Base-by-base conservation (phyloP, 2,888 invertebrate species). In the Cataglyphis rosenhaueri region DNA sequence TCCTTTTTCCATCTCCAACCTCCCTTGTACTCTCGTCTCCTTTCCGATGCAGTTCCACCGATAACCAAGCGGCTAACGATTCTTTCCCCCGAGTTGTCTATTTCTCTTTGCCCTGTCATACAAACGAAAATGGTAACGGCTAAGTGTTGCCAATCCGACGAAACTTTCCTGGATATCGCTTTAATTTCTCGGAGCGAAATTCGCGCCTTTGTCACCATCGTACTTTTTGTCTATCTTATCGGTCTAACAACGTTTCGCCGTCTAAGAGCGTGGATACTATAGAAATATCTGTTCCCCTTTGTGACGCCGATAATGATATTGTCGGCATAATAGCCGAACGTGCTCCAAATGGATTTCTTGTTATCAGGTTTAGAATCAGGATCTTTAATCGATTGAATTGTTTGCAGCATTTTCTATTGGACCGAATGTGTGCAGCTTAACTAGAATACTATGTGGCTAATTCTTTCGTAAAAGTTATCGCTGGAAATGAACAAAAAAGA, bases 51-150 rank as follows among this genome's bases (percentile, higher is more conserved):
- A 52, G 52, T 68, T 70, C 61, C 25, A 38, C 87, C 82, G 88
- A 88, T 90, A 90, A 87, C 85, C 87, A 66, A 83, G 71, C 79
- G 44, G 70, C 85, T 90, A 90, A 90, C 90, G 90, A 88, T 88
- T 83, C 71, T 84, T 82, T 82, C 65, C 9, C 71, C 4, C 59
- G 44, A 41, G 71, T 79, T 71, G 32, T 41, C 41, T 59, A 70
- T 18, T 59, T 71, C 86, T 82, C 71, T 62, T 62, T 48, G 61
- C n/a, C 59, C n/a, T 61, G 61, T 44, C 73, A 55, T 32, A 52
- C 71, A 48, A 65, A 61, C 35, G 57, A 61, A 66, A 73, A 70
- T 79, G 79, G 68, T 81, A 85, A 86, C 73, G 68, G 70, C 73
- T 62, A 79, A 88, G 66, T 82, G 84, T 88, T 82, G 87, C 88